Evolutionary conservation across 1,140 invertebrate genomes (phyloP).

Genomic region (Lepidurus arcticus): DNA sequence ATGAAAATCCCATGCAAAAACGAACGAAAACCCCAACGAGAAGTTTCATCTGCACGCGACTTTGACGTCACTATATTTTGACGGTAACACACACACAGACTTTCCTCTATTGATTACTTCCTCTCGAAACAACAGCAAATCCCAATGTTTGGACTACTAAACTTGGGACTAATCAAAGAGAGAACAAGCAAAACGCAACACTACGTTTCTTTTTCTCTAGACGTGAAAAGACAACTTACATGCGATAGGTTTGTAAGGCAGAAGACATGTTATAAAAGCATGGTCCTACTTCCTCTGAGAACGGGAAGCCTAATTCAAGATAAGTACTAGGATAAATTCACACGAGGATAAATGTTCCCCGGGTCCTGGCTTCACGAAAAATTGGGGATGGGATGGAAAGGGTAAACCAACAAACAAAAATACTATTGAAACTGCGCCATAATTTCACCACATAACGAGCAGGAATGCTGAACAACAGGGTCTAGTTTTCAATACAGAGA

Average conservation of each 20-base stretch:
- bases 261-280: constrained; percentile 27
- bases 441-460: background rate
- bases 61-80: background rate
- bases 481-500: background rate
- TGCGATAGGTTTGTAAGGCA: constrained; percentile 30
- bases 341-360: background rate
- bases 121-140: background rate
- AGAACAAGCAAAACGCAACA: background rate
- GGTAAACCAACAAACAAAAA: background rate
- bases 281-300: constrained; percentile 6
- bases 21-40: background rate
- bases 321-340: background rate
- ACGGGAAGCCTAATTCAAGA: background rate
- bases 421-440: background rate
- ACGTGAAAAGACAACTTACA: constrained; percentile 11
- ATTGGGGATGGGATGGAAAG: background rate
- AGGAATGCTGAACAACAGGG: background rate
- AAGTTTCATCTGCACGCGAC: background rate
- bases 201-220: background rate
- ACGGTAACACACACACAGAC: background rate
- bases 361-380: background rate
- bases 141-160: too few species aligned
- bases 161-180: too few species aligned
- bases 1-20: background rate
- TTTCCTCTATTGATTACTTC: background rate